Evolutionary conservation across 1,140 invertebrate species (phyloP).

Genomic region (Bombus affinis): DNA sequence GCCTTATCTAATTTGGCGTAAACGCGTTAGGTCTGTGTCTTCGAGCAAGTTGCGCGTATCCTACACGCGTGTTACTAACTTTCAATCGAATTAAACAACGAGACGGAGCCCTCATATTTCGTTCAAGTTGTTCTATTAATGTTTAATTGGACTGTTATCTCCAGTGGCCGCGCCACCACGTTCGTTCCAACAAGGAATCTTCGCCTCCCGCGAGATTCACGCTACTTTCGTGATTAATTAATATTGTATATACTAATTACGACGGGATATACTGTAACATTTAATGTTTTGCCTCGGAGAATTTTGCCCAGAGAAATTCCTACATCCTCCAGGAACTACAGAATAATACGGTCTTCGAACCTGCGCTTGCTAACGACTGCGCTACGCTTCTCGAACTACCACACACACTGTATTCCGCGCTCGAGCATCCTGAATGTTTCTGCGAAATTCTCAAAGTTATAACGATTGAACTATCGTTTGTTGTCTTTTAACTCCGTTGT

Average conservation of each 20-base stretch:
- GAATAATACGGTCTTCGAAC: not conserved
- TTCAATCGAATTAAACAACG: conserved; percentile 23
- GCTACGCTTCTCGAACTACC: not conserved
- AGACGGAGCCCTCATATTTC: not conserved
- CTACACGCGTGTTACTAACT: conserved; percentile 10
- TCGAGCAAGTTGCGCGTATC: not conserved
- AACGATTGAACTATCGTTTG: not conserved
- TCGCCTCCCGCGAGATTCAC: conserved; percentile 9
- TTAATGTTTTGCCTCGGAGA: not conserved
- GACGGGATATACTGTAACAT: not conserved
- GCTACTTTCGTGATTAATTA: conserved; percentile 6
- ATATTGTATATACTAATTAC: conserved; percentile 19
- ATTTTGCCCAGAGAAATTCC: conserved; percentile 4
- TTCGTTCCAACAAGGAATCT: not conserved
- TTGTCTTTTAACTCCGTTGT: no score
- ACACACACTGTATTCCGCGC: not conserved
- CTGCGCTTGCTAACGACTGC: not conserved
- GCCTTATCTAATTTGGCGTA: conserved; percentile 15
- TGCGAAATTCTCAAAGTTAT: not conserved
- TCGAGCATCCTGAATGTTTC: not conserved
- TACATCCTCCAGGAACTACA: not conserved
- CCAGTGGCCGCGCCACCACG: not conserved
- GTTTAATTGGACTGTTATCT: conserved; percentile 33
- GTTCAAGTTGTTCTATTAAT: conserved; percentile 13
- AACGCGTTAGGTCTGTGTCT: conserved; percentile 11